Conservation (phyloP, 2,797 vertebrate genomes). For the Anabacerthia variegaticeps region DNA sequence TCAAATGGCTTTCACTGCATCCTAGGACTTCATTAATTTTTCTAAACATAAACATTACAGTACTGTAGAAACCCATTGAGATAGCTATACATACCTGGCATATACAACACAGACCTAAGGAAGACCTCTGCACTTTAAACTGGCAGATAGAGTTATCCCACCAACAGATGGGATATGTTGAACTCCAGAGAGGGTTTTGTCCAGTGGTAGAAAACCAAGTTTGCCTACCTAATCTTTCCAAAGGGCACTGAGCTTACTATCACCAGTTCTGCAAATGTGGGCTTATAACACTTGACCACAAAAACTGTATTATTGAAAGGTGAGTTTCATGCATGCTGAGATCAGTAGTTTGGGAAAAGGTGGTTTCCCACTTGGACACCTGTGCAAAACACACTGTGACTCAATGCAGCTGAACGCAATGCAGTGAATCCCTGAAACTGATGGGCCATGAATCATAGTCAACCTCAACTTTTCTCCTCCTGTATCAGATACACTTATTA, state of each 20-base stretch:
- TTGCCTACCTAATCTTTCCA: neutral
- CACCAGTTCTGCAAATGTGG: neutral
- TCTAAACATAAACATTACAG: neutral
- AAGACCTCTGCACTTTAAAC: neutral
- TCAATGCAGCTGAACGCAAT: neutral
- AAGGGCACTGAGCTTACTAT: neutral
- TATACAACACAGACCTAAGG: neutral
- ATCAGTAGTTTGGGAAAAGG: neutral
- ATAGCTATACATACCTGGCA: neutral
- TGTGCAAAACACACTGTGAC: neutral
- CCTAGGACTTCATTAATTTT: neutral
- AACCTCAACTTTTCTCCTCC: neutral
- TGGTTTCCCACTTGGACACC: neutral
- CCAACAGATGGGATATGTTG: fast-evolving
- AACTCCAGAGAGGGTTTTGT: neutral
- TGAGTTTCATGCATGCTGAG: neutral
- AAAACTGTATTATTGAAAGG: neutral
- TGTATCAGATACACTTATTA: neutral
- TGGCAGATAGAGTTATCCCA: neutral
- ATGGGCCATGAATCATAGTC: neutral
- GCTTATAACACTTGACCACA: neutral
- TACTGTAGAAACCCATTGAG: neutral
- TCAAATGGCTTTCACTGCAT: neutral
- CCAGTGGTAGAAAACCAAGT: neutral
- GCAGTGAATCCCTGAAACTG: neutral